Base-by-base conservation (phyloP, 2,113 vertebrate genomes). In the Spilogale gracilis region DNA sequence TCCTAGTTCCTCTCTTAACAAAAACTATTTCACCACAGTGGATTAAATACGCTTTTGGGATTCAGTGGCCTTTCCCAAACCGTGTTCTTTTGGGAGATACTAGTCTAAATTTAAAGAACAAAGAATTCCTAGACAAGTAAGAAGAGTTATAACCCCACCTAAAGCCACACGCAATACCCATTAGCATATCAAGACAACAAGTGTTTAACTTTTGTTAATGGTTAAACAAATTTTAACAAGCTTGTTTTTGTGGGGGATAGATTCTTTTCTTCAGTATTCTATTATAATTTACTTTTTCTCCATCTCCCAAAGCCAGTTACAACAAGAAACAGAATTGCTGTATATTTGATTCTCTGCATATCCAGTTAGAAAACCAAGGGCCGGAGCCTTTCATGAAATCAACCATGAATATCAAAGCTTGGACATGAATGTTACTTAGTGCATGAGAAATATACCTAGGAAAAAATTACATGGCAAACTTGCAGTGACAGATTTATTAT, bases 91-190 rank as follows among this genome's bases (percentile, higher is more conserved):
- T 78, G 85, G 38, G 4, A 88, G 48, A 30, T 23, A 25, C n/a
- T 91, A 71, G 78, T 82, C 78, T 71, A 38, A 91, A 69, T 91
- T 95, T 38, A 17, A 78, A 86, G 63, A 92, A 89, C 61, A 79
- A 65, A 91, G 56, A 32, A 69, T 65, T 95, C 16, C 16, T 69
- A 38, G 10, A 54, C 48, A 91, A 95, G 32, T 48, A 80, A 89
- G 18, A 76, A 4, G 74, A 48, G 1, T 58, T 45, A 13, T 58
- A 67, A 54, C 10, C 6, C 10, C 45, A 16, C 14, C 23, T 14
- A 12, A 48, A 76, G 73, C 0, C 10, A 84, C 32, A 8, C n/a
- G 63, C 17, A 94, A 18, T 45, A 69, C 3, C 5, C n/a, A 38
- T 18, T 54, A 93, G 60, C 17, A 80, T 88, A 48, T 48, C 61